Evolutionary conservation across 2,113 vertebrate species (phyloP).

Genomic region (Apaloderma vittatum): DNA sequence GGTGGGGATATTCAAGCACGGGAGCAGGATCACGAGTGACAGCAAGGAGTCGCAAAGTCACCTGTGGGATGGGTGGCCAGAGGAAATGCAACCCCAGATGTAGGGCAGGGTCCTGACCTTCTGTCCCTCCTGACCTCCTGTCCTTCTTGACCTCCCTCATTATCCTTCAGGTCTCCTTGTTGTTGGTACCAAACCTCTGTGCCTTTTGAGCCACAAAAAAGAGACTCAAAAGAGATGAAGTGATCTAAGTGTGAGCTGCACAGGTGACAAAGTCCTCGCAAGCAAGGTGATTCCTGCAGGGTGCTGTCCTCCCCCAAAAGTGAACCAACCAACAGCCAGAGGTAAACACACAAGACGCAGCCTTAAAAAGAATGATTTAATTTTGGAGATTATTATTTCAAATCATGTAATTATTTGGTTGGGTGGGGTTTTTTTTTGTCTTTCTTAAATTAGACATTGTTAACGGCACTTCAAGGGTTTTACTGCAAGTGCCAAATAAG

Average conservation of each 20-base stretch:
- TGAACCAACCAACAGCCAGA: background rate
- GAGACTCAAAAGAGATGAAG: background rate
- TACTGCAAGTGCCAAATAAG: background rate
- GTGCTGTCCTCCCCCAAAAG: background rate
- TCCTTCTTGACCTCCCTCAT: background rate
- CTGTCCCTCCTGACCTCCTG: background rate
- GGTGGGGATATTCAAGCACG: accelerated
- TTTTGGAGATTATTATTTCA: background rate
- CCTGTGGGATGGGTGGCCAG: background rate
- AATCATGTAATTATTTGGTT: background rate
- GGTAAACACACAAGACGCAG: background rate
- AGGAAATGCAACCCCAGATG: background rate
- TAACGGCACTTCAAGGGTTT: background rate
- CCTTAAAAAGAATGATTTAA: background rate
- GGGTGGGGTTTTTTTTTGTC: too few relatives aligned
- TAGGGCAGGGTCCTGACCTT: background rate
- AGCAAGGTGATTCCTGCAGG: background rate
- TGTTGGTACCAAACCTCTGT: accelerated
- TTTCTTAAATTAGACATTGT: background rate
- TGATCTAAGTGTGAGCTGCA: accelerated
- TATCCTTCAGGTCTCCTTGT: background rate
- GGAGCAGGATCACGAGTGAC: accelerated
- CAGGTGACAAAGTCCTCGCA: background rate
- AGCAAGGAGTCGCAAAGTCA: background rate
- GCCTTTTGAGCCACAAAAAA: background rate